phyloP scores from a whole-genome alignment of 2,113 vertebrate genomes.

The Peromyscus leucopus region DNA sequence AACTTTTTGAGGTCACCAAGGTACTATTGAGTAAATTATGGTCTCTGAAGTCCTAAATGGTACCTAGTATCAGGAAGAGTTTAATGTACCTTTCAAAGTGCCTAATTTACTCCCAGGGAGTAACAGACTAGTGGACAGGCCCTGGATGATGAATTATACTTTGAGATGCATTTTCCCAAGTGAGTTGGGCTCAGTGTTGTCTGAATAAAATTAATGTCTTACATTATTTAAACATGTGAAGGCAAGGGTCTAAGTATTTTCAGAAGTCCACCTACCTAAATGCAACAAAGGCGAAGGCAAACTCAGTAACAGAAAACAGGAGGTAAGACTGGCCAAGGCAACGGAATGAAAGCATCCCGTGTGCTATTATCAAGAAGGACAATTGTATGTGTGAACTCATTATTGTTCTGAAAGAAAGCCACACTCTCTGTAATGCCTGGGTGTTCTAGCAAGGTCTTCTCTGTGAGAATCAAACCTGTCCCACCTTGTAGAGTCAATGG shows the following conservation, averaged over 20 bases:
- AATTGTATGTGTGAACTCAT: background rate
- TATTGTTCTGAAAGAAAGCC: constrained; percentile 44
- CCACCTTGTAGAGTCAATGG: constrained; percentile 48
- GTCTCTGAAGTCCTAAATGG: constrained; percentile 40
- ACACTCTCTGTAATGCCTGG: background rate
- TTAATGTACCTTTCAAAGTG: constrained; percentile 78
- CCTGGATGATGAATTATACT: constrained; percentile 69
- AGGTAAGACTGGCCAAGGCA: constrained; percentile 19
- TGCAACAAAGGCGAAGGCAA: background rate
- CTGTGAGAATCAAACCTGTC: constrained; percentile 53
- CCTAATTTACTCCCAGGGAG: constrained; percentile 77
- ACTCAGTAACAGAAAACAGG: constrained; percentile 20
- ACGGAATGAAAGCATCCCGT: background rate
- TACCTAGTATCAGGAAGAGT: constrained; percentile 69
- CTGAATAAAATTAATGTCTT: constrained; percentile 78
- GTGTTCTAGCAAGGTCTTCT: constrained; percentile 62
- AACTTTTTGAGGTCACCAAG: constrained; percentile 74
- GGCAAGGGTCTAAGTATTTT: constrained; percentile 71
- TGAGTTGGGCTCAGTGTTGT: constrained; percentile 73
- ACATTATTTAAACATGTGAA: constrained; percentile 76
- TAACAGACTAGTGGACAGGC: constrained; percentile 65
- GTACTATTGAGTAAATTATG: constrained; percentile 74
- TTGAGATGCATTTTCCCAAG: constrained; percentile 72
- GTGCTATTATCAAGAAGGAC: background rate
- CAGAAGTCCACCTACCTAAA: constrained; percentile 61